Conservation (phyloP, 2,113 vertebrate species). For the Laterallus jamaicensis region DNA sequence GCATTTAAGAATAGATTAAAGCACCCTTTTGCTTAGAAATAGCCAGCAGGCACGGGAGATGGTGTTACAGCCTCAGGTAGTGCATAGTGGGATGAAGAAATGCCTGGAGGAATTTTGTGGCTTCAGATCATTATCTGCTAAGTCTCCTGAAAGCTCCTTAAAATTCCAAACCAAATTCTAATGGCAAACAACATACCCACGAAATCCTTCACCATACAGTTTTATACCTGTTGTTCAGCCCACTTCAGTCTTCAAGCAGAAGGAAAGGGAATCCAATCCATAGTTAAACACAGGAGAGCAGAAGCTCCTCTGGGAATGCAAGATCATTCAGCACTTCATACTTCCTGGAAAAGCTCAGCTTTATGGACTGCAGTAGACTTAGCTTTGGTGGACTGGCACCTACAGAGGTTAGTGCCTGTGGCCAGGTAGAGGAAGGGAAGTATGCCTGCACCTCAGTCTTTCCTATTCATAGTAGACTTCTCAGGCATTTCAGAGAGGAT, state of each 20-base stretch:
- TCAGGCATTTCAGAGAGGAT: not conserved
- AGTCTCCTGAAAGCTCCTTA: slow-evolving; percentile 19
- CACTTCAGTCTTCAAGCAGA: not conserved
- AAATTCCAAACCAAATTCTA: slow-evolving; percentile 43
- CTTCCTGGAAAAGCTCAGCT: not conserved
- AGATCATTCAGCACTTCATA: not conserved
- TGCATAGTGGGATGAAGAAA: slow-evolving; percentile 2
- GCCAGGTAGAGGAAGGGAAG: not conserved
- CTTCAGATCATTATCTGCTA: slow-evolving; percentile 38
- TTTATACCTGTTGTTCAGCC: not conserved
- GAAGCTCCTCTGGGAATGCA: not conserved
- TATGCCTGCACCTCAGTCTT: not conserved
- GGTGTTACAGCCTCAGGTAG: not conserved
- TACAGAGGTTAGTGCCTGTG: not conserved
- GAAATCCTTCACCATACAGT: not conserved
- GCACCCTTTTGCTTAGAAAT: not conserved
- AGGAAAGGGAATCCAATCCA: not conserved
- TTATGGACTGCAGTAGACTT: not conserved
- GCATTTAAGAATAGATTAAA: not conserved
- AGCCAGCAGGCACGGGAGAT: not conserved
- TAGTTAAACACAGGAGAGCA: not conserved
- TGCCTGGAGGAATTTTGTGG: not conserved
- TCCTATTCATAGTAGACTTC: not conserved
- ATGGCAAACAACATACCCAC: slow-evolving; percentile 1
- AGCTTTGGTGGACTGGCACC: not conserved